Conservation (phyloP, 2,797 vertebrate genomes). For the Sparus aurata region DNA sequence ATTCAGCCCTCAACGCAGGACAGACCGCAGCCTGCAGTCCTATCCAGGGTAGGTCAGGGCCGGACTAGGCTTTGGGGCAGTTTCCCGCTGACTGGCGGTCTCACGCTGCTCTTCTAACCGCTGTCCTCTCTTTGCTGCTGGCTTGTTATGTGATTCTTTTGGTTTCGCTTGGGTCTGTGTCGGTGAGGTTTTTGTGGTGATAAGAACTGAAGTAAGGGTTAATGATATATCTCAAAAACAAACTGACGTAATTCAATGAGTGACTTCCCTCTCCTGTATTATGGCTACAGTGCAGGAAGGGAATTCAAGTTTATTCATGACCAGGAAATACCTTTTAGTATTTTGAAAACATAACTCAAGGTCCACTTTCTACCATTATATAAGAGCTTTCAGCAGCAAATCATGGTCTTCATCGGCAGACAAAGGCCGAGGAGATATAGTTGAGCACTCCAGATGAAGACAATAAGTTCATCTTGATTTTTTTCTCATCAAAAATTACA, state of each 20-base stretch:
- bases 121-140: constrained; percentile 46
- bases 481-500: neutral
- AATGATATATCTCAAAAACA: constrained; percentile 15
- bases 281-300: neutral
- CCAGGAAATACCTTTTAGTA: neutral
- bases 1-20: constrained; percentile 79
- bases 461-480: too few relatives aligned
- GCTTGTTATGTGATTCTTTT: constrained; percentile 24
- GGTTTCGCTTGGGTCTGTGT: constrained; percentile 23
- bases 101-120: constrained; percentile 35
- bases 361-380: neutral
- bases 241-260: neutral
- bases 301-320: neutral
- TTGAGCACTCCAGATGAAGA: neutral
- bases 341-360: neutral
- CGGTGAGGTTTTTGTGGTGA: constrained; percentile 9
- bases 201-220: constrained; percentile 33
- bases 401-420: too few relatives aligned
- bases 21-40: constrained; percentile 76
- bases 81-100: constrained; percentile 21
- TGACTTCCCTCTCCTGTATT: neutral
- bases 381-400: neutral
- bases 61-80: constrained; percentile 14
- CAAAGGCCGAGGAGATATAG: neutral
- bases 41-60: constrained; percentile 76